Evolutionary conservation across 64 coral and sea anemone species (phyloP).

Genomic region (Stichodactyla mertensii): DNA sequence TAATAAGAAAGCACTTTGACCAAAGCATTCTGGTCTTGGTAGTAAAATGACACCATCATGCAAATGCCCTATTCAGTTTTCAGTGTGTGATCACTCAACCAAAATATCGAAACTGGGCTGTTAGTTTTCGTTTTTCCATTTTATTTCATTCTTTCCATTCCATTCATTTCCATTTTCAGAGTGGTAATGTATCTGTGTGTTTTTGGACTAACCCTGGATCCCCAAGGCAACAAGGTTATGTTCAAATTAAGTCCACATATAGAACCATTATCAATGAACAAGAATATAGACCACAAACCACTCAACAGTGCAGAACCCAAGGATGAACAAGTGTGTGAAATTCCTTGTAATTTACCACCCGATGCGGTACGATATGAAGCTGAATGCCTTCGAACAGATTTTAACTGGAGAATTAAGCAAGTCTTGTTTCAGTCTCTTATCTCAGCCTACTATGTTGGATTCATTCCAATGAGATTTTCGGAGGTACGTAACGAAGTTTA

Average conservation of each 20-base stretch:
- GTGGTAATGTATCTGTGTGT: conserved; percentile 80
- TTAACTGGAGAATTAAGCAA: conserved; percentile 94
- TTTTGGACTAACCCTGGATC: conserved; percentile 88
- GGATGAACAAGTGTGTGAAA: conserved; percentile 7
- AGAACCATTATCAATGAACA: conserved; percentile 45
- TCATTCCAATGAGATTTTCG: conserved; percentile 99
- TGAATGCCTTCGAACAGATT: conserved; percentile 89
- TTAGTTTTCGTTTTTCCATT: too few relatives aligned
- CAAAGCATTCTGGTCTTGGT: too few relatives aligned
- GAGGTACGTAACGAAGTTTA: conserved; percentile 54
- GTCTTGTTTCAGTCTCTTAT: conserved; percentile 90
- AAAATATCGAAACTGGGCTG: too few relatives aligned
- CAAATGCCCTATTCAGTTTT: neutral
- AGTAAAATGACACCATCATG: too few relatives aligned
- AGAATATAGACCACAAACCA: conserved; percentile 32
- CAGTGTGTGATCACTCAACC: neutral
- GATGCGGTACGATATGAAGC: conserved; percentile 91
- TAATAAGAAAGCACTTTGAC: too few relatives aligned
- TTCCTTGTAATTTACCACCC: conserved; percentile 77
- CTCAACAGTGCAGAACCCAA: conserved; percentile 60
- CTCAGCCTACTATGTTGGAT: conserved; percentile 91
- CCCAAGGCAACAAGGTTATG: conserved; percentile 88
- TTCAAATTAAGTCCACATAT: conserved; percentile 70
- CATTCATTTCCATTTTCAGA: conserved; percentile 24
- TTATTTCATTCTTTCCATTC: too few relatives aligned